These are phyloP conservation scores for Volucella bombylans DNA, from an alignment of 2,888 invertebrate species.

Conservation along the genomic window DNA sequence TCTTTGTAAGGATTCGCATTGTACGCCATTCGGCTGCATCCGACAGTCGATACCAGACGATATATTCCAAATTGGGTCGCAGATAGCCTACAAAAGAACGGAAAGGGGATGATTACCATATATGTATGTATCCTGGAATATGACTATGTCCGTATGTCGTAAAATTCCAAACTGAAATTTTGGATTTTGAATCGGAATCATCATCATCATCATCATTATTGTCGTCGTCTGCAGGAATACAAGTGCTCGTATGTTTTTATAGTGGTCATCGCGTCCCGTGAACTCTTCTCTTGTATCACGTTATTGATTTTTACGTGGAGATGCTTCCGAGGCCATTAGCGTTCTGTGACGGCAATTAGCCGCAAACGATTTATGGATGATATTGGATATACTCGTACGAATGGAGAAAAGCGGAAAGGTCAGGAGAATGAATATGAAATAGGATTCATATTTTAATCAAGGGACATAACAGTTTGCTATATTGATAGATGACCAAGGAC, in stretches of 20 bases:
- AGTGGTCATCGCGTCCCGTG: conserved; percentile 42
- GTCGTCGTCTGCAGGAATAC: conserved; percentile 39
- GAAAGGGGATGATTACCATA: conserved; percentile 15
- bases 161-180: conserved; percentile 17
- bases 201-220: conserved; percentile 2
- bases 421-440: not conserved
- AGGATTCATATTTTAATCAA: conserved; percentile 47
- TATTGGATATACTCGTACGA: conserved; percentile 21
- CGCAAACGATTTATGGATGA: conserved; percentile 67
- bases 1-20: conserved; percentile 88
- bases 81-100: conserved; percentile 84
- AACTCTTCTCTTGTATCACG: conserved; percentile 54
- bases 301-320: conserved; percentile 49
- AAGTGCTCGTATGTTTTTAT: conserved; percentile 22
- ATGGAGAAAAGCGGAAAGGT: not conserved
- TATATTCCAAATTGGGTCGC: conserved; percentile 90
- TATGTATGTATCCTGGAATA: too few species aligned
- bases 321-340: conserved; percentile 58
- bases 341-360: conserved; percentile 70
- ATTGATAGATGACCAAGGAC: conserved; percentile 48
- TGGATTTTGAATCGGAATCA: not conserved
- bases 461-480: conserved; percentile 44
- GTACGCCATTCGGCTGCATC: conserved; percentile 92
- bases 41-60: conserved; percentile 92
- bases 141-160: not conserved